phyloP scores from a whole-genome alignment of 1,140 invertebrate species.

The Archivesica marissinica region DNA sequence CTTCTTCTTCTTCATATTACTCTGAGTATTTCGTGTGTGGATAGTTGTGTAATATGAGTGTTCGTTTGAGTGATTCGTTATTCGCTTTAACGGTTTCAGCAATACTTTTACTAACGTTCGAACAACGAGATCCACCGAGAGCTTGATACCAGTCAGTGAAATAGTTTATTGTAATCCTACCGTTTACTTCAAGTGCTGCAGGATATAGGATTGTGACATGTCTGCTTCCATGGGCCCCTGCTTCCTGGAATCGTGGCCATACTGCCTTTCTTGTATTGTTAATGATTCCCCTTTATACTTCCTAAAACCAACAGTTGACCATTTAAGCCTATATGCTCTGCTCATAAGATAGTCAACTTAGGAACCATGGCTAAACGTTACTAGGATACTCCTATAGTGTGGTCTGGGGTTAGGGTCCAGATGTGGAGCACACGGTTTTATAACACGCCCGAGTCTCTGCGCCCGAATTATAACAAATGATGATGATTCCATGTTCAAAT shows the following conservation, averaged over 20 bases:
- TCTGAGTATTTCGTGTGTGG: no score
- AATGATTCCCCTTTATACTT: background rate
- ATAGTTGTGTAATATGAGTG: no score
- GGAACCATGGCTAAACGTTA: background rate
- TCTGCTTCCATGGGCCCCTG: background rate
- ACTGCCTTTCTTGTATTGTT: background rate
- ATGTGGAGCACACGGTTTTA: background rate
- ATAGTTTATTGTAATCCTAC: background rate
- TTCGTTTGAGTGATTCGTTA: background rate
- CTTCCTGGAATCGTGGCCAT: background rate
- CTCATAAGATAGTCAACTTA: background rate
- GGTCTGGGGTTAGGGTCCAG: background rate
- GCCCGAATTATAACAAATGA: background rate
- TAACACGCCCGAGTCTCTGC: background rate
- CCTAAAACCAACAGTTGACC: background rate
- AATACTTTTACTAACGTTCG: background rate
- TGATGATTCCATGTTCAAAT: background rate
- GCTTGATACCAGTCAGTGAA: background rate
- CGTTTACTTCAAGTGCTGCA: background rate
- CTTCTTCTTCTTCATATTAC: no score
- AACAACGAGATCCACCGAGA: background rate
- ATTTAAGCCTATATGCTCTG: background rate
- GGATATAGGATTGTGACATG: background rate
- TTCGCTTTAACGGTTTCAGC: background rate
- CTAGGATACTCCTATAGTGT: background rate